These are phyloP conservation scores for Rhabdomys pumilio DNA, from an alignment of 2,797 vertebrate species.

Conservation along the genomic window DNA sequence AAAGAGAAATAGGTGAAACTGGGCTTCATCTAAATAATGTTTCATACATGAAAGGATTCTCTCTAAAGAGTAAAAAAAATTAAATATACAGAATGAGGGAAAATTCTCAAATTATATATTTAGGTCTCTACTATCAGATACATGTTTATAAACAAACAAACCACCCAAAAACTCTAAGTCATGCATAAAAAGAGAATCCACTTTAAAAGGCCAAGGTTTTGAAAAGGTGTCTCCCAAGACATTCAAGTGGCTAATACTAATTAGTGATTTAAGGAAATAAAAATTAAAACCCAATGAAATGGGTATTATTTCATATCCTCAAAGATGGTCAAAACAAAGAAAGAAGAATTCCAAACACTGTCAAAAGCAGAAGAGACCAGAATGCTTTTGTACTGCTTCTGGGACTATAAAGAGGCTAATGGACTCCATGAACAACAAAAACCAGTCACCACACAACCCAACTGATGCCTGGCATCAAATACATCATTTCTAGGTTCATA, in stretches of 20 bases:
- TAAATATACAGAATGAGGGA: conserved; percentile 23
- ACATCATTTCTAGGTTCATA: background rate
- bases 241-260: conserved; percentile 4
- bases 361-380: background rate
- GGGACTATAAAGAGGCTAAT: background rate
- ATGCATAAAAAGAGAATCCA: conserved; percentile 59
- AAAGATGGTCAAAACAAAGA: background rate
- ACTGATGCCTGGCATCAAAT: background rate
- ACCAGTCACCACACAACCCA: background rate
- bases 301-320: background rate
- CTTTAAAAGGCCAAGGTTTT: conserved; percentile 48
- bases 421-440: background rate
- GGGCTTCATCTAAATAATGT: conserved; percentile 5
- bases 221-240: conserved; percentile 44
- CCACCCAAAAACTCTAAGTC: background rate
- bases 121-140: background rate
- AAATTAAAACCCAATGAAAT: conserved; percentile 51
- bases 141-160: background rate
- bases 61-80: conserved; percentile 31
- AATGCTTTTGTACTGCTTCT: too few species aligned
- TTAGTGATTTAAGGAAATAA: background rate
- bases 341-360: background rate
- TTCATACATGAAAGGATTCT: conserved; percentile 1
- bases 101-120: conserved; percentile 1
- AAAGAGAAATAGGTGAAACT: background rate